phyloP scores from a whole-genome alignment of 1,140 invertebrate species.

The Epicauta chinensis region DNA sequence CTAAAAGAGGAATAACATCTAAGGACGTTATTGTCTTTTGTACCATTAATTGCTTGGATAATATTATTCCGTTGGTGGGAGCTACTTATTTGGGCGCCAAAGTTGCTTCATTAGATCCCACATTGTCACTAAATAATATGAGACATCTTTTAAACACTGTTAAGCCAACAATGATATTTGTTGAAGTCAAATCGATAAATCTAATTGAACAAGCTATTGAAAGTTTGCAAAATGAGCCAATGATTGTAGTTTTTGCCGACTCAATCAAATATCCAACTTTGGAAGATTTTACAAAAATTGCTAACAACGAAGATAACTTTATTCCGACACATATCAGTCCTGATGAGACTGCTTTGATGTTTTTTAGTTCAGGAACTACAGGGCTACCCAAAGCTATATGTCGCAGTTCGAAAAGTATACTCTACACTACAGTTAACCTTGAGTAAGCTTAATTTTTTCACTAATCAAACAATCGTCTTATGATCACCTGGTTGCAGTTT shows the following conservation, averaged over 20 bases:
- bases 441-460: too few species aligned
- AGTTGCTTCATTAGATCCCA: too few species aligned
- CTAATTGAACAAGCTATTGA: conserved; percentile 12
- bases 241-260: conserved; percentile 17
- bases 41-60: conserved; percentile 45
- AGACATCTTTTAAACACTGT: too few species aligned
- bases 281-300: conserved; percentile 6
- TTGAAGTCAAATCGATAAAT: conserved; percentile 6
- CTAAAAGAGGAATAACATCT: conserved; percentile 40
- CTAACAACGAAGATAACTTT: conserved; percentile 12
- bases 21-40: conserved; percentile 44
- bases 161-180: too few species aligned
- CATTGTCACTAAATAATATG: too few species aligned
- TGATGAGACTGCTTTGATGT: conserved; percentile 39
- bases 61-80: conserved; percentile 44
- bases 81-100: conserved; percentile 44
- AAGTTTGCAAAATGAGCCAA: conserved; percentile 1
- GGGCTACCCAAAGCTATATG: conserved; percentile 63
- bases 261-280: conserved; percentile 15
- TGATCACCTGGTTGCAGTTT: too few species aligned
- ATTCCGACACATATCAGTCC: conserved; percentile 9
- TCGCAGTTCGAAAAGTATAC: conserved; percentile 1
- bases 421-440: neutral
- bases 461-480: too few species aligned
- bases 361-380: conserved; percentile 67